Conservation (phyloP, 2,797 vertebrate species). For the Schizothorax lantsangensis region DNA sequence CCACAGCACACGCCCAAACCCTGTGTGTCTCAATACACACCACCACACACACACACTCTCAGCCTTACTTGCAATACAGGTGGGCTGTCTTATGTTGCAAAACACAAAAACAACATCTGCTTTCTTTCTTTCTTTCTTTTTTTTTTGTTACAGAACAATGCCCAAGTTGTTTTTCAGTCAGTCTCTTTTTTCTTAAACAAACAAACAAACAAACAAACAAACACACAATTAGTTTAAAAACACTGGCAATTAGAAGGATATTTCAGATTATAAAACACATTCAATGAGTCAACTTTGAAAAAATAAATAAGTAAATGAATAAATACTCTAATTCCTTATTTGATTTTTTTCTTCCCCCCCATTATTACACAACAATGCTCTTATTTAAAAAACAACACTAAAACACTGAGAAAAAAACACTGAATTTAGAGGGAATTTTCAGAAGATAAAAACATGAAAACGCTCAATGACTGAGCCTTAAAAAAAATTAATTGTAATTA, state of each 20-base stretch:
- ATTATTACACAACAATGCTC: neutral
- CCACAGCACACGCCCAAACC: constrained; percentile 62
- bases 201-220: neutral
- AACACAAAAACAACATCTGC: neutral
- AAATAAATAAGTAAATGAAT: neutral
- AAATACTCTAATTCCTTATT: neutral
- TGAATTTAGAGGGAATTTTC: neutral
- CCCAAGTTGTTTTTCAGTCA: neutral
- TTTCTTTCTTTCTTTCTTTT: neutral
- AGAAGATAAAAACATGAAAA: neutral
- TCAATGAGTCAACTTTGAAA: neutral
- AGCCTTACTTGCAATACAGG: constrained; percentile 14
- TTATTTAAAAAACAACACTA: neutral
- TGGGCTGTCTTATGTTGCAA: neutral
- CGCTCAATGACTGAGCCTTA: neutral
- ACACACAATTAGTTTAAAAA: neutral
- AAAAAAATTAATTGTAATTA: neutral
- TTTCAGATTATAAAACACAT: neutral
- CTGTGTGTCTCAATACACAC: constrained; percentile 40
- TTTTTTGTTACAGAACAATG: neutral
- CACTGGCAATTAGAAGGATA: neutral
- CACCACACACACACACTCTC: neutral
- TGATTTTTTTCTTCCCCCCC: neutral
- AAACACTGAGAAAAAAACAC: neutral
- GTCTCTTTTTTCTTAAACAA: neutral